Base-by-base conservation (phyloP, 2,113 vertebrate species). In the Nannobrachium achirus region DNA sequence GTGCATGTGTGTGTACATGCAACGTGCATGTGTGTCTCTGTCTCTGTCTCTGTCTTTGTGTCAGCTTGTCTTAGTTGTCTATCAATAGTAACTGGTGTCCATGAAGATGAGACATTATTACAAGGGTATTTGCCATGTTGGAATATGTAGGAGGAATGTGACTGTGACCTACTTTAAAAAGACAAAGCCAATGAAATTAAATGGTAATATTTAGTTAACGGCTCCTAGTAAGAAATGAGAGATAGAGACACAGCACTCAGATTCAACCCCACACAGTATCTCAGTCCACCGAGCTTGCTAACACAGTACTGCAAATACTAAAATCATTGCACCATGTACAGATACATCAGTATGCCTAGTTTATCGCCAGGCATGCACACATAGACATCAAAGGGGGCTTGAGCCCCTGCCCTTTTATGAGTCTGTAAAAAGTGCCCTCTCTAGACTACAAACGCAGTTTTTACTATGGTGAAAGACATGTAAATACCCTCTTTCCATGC, bases 131-230 rank as follows among this genome's bases (percentile, higher is more conserved):
- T 55, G 50, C 50, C 59, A 40, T 49, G 49, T 69, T 85, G 69
- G 78, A 86, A 76, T 76, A 77, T 81, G 41, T 45, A 68, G 65
- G 69, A 55, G 19, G 69, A 78, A 66, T 75, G 57, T 87, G 88
- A 88, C 83, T 72, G 57, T 87, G 88, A 88, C 83, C 82, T 78
- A 88, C 64, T 80, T 89, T 81, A 71, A 63, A 16, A 1, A 4
- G 11, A 50, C 42, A 19, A 15, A 56, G 25, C 53, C 38, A 33
- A 25, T 59, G 69, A 45, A 53, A 52, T 39, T 19, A 62, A 56
- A 57, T 67, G 73, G 63, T 66, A 66, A 44, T 55, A 33, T 49
- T 60, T 75, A 50, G 25, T 53, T 57, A 50, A 39, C 46, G 63
- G 69, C 50, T 62, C 63, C 56, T 63, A 76, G 60, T 19, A 49